Conservation (phyloP, 2,888 invertebrate species). For the Tetheella fluctuosa region DNA sequence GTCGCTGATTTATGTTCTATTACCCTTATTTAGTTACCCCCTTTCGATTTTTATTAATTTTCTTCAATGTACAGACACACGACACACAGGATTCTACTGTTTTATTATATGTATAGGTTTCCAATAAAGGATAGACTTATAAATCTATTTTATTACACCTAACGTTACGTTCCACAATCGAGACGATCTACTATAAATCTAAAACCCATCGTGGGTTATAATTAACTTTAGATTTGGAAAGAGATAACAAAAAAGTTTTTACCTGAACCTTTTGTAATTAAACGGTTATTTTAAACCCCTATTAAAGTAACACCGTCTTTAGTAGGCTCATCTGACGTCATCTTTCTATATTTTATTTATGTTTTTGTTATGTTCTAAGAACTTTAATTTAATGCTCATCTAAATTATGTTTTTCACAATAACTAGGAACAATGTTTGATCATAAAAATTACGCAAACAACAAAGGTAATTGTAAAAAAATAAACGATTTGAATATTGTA, state of each 20-base stretch:
- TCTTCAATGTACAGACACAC: too few relatives aligned
- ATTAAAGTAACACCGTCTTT: slow-evolving; percentile 1
- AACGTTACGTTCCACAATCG: background rate
- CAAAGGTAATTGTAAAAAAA: too few relatives aligned
- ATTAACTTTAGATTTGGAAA: slow-evolving; percentile 38
- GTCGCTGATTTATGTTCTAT: too few relatives aligned
- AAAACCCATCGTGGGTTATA: slow-evolving; percentile 21
- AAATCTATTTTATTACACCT: slow-evolving; percentile 8
- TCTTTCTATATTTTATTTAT: background rate
- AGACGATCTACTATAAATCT: slow-evolving; percentile 7
- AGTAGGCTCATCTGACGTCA: background rate
- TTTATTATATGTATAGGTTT: too few relatives aligned
- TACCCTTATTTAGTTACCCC: too few relatives aligned
- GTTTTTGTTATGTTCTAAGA: too few relatives aligned
- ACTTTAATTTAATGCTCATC: background rate
- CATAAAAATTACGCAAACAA: too few relatives aligned
- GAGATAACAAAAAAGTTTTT: slow-evolving; percentile 33
- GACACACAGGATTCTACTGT: too few relatives aligned
- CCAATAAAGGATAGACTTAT: background rate
- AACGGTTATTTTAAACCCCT: slow-evolving; percentile 4
- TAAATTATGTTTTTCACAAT: too few relatives aligned
- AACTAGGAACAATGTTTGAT: too few relatives aligned
- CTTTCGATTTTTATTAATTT: too few relatives aligned
- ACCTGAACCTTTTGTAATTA: slow-evolving; percentile 21
- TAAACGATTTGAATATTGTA: too few relatives aligned